Percentiles rank a stretch among this genome's conserved stretches.
Evolutionary conservation across 1,140 invertebrate species (phyloP).

Genomic region (Ooceraea biroi): DNA sequence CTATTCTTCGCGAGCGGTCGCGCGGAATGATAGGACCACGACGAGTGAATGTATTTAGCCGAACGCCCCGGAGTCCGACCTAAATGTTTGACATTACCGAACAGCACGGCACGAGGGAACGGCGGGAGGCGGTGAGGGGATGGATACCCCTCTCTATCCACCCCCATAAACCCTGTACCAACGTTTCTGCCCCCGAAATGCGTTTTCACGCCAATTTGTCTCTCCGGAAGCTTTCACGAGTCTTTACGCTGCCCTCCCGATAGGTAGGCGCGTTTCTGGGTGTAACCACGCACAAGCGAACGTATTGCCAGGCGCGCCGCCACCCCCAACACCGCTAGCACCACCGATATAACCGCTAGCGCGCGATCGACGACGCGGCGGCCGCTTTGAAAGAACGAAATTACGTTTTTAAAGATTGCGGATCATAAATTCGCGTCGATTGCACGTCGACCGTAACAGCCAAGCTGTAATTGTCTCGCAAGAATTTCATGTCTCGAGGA

Average conservation of each 20-base stretch:
- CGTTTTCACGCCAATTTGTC: constrained; percentile 85
- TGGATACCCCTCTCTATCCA: constrained; percentile 50
- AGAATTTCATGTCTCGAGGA: background rate
- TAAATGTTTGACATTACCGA: constrained; percentile 84
- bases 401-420: constrained; percentile 60
- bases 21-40: constrained; percentile 81
- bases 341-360: constrained; percentile 55
- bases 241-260: constrained; percentile 82
- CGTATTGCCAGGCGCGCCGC: background rate
- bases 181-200: constrained; percentile 79
- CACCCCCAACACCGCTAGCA: constrained; percentile 20
- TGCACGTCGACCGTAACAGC: background rate
- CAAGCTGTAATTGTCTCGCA: background rate
- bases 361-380: constrained; percentile 50
- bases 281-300: constrained; percentile 71
- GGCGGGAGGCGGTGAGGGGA: constrained; percentile 4
- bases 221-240: constrained; percentile 85
- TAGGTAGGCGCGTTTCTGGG: constrained; percentile 68
- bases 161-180: constrained; percentile 42
- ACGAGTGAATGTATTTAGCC: constrained; percentile 83
- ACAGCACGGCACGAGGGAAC: constrained; percentile 34
- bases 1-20: constrained; percentile 83
- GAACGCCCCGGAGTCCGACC: constrained; percentile 79
- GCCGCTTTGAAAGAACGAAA: constrained; percentile 47
- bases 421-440: constrained; percentile 9